Evolutionary conservation across 2,888 invertebrate genomes (phyloP), one percentile per base, ranked within the genome.

Genomic region (Lasioglossum leucozonium): DNA sequence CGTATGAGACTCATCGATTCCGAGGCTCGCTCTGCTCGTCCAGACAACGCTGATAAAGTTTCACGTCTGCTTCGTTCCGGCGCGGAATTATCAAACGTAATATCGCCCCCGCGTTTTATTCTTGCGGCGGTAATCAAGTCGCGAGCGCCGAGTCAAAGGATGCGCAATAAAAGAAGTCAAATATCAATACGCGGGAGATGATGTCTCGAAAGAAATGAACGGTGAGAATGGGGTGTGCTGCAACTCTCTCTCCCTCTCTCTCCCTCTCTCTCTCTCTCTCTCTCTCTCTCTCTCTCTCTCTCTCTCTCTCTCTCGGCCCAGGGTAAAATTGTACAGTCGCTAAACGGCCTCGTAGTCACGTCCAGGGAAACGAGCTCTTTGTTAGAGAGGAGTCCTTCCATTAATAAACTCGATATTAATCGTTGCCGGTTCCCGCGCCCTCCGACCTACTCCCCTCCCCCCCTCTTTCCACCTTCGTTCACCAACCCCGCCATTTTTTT

Each of bases 141-240:
- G 80, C 76, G 84, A 84, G 67, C 77, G 47, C 77, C 78, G 51
- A 51, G 79, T 88, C 88, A 88, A 88, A 88, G 87, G 85, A 81
- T 34, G 77, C 73, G 90, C 86, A 92, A 91, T 91, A 91, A 92
- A 90, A 90, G 88, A 91, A 88, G 78, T 87, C 82, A 92, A 92
- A 92, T 88, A 90, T 91, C 92, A 91, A 91, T 91, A 91, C 80
- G 87, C 76, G 65, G 80, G 80, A n/a, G 51, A 51, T 51, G 82
- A 81, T 88, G 72, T 77, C 80, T 83, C 72, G 90, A 82, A 79
- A 87, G 88, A 86, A 88, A 90, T 91, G 85, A 85, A 85, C 85
- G 44, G 80, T 77, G 85, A 85, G 80, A 74, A 80, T 18, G 67
- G 58, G 74, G 37, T 67, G 26, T 6, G 71, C n/a, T 30, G 71